Evolutionary conservation across 2,797 vertebrate species (phyloP), one percentile per base, ranked within the genome.

Genomic region (Nasua narica): DNA sequence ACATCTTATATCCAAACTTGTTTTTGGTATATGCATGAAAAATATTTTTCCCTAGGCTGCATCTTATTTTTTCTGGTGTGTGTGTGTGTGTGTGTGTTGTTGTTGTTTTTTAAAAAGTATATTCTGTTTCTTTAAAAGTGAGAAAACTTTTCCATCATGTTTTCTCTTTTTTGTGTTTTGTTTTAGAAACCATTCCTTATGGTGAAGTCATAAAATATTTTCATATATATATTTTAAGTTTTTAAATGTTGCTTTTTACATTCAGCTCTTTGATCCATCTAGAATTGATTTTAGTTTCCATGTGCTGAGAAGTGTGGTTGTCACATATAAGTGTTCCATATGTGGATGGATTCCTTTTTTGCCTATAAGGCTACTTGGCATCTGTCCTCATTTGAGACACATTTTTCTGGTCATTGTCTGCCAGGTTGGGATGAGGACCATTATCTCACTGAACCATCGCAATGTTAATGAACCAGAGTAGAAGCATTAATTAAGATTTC

Each of bases 401-500:
- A 37, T 85, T 46, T 90, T 90, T 78, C 69, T 95, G 70, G 32
- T 76, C 90, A 62, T 65, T 40, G 6, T 85, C 35, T 90, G 18
- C 27, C 35, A 62, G 35, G 18, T 77, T 85, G 29, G 5, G 77
- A 48, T 84, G 58, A 46, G 54, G 7, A 65, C n/a, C 43, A 23
- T 58, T 37, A 92, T 92, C 40, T 87, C 40, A 60, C 48, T 62
- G 16, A 94, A 77, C 52, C 50, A 87, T 79, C 13, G 13, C 56
- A 70, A 21, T 85, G 46, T 67, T 93, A 94, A 95, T 46, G 40
- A 92, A 85, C 40, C 23, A 67, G 62, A 78, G 35, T 79, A 88
- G 90, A 90, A 88, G n/a, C 8, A 85, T 87, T 65, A 81, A 88
- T 85, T 96, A 96, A 70, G 23, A 76, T 60, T 81, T 87, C 32